Conservation (phyloP, 2,797 vertebrate species). For the Sphenopsis melanotis region DNA sequence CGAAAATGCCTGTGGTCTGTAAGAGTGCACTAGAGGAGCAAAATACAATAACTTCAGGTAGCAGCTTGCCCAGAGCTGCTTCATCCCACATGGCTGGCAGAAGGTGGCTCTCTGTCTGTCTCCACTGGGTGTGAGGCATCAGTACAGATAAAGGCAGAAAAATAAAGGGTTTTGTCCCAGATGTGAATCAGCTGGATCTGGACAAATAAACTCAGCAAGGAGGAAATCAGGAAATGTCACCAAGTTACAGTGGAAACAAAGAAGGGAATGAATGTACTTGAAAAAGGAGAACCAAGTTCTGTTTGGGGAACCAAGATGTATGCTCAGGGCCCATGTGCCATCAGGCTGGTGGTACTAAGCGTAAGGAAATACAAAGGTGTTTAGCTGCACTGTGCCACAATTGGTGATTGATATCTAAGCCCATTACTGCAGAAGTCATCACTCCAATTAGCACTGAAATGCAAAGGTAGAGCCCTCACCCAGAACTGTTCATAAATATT, state of each 20-base stretch:
- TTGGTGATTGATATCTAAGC: neutral
- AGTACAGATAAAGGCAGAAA: neutral
- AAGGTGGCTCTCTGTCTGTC: rapidly evolving
- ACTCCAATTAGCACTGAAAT: neutral
- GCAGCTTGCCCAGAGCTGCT: neutral
- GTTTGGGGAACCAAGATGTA: neutral
- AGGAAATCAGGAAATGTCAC: neutral
- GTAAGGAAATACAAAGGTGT: neutral
- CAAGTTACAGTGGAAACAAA: neutral
- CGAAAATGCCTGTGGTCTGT: neutral
- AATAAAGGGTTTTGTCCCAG: neutral
- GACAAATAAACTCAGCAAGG: neutral
- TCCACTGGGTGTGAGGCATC: rapidly evolving
- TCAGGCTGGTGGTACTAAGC: neutral
- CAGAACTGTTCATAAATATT: neutral
- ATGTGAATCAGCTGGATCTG: neutral
- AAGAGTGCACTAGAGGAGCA: neutral
- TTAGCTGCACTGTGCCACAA: neutral
- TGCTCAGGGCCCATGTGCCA: too few species aligned
- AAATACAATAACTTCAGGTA: neutral
- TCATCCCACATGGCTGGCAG: neutral
- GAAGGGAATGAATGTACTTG: neutral
- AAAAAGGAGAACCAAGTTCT: neutral
- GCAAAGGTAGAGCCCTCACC: neutral
- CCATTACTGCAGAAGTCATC: neutral